Percentiles rank a stretch among this genome's conserved stretches.
Conservation (phyloP, 2,888 invertebrate species). For the Eupeodes luniger region DNA sequence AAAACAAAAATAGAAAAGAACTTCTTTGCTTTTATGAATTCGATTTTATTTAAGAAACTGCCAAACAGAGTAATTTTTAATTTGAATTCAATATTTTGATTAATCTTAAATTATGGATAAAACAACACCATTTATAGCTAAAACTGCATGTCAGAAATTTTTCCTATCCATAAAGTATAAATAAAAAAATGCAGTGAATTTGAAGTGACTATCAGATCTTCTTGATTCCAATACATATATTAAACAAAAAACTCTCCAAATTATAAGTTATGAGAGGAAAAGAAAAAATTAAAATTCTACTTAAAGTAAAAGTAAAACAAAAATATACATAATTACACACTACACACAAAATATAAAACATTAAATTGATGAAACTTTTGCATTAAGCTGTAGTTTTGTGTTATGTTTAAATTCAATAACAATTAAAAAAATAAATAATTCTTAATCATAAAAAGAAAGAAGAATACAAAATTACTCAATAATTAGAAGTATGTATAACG, state of each 20-base stretch:
- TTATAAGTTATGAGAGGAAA: not conserved
- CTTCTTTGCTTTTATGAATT: too few species aligned
- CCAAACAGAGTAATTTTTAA: not conserved
- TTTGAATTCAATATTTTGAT: not conserved
- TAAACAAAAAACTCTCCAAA: not conserved
- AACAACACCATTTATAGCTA: not conserved
- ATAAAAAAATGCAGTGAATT: too few species aligned
- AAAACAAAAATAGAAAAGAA: too few species aligned
- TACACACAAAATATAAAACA: not conserved
- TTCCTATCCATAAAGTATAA: too few species aligned
- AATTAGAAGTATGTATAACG: constrained; percentile 41
- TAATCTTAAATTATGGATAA: not conserved
- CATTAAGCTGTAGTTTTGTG: constrained; percentile 8
- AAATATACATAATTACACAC: not conserved
- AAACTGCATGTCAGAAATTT: too few species aligned
- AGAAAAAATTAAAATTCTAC: not conserved
- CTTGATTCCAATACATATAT: not conserved
- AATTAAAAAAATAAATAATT: constrained; percentile 11
- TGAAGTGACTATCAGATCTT: too few species aligned
- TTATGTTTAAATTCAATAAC: constrained; percentile 14
- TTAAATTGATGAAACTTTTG: not conserved
- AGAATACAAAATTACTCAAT: not conserved
- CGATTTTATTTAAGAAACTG: not conserved
- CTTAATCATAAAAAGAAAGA: not conserved
- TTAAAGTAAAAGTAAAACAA: not conserved